Conservation (phyloP, 1,140 invertebrate species). For the Hyphantria cunea region DNA sequence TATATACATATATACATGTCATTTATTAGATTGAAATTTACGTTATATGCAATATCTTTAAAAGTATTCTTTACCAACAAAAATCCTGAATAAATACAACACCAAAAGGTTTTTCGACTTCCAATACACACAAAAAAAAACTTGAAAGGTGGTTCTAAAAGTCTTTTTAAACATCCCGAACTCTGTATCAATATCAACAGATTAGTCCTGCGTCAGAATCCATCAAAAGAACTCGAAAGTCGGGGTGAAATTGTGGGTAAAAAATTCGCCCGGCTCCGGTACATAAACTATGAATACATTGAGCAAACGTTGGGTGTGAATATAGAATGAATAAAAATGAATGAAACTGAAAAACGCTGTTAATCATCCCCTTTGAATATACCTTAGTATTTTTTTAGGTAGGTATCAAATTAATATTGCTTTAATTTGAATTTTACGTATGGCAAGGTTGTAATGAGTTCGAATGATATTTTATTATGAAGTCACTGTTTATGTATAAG, state of each 20-base stretch:
- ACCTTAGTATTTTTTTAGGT: constrained; percentile 23
- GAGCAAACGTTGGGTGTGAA: constrained; percentile 36
- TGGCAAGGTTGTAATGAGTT: neutral
- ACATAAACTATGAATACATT: constrained; percentile 42
- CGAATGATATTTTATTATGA: neutral
- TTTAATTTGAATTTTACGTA: neutral
- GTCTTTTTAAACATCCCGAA: constrained; percentile 7
- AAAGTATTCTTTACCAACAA: no score
- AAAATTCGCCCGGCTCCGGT: constrained; percentile 10
- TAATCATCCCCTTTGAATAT: constrained; percentile 46
- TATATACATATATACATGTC: no score
- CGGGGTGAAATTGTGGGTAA: constrained; percentile 17
- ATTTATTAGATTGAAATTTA: no score
- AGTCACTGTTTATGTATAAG: no score
- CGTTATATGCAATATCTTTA: no score
- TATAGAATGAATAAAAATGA: constrained; percentile 45
- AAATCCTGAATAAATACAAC: no score
- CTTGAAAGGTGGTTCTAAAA: constrained; percentile 3
- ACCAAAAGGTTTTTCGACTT: neutral
- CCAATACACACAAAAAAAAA: neutral
- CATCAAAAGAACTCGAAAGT: constrained; percentile 33
- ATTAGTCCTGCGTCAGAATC: constrained; percentile 21
- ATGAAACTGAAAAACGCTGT: constrained; percentile 35
- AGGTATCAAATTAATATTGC: constrained; percentile 2
- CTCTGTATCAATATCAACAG: constrained; percentile 32